Conservation (phyloP, 2,888 invertebrate genomes). For the Magallana nippona region DNA sequence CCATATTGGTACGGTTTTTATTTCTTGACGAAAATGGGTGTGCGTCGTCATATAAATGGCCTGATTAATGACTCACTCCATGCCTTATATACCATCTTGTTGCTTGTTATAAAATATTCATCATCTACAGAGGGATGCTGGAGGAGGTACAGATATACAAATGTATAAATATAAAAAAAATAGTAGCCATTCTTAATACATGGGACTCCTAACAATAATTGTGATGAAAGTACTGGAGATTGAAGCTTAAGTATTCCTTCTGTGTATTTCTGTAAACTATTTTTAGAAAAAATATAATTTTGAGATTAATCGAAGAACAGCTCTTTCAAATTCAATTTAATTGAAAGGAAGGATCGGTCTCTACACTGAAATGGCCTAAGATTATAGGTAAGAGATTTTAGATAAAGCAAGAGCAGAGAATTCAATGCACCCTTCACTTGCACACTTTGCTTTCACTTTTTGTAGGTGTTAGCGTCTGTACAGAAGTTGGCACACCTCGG, state of each 20-base stretch:
- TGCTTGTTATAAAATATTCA: conserved; percentile 19
- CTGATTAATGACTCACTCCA: neutral
- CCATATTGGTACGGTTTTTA: conserved; percentile 1
- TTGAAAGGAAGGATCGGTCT: neutral
- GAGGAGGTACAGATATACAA: neutral
- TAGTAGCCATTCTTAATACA: too few relatives aligned
- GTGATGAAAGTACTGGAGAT: too few relatives aligned
- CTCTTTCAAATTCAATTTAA: neutral
- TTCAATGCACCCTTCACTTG: neutral
- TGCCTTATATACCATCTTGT: neutral
- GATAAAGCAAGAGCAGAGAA: neutral
- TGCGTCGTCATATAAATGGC: neutral
- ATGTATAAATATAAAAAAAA: neutral
- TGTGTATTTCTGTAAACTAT: too few relatives aligned
- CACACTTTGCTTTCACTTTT: neutral
- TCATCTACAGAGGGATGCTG: conserved; percentile 3
- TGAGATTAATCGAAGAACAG: too few relatives aligned
- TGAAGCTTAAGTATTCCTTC: too few relatives aligned
- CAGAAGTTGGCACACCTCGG: conserved; percentile 29
- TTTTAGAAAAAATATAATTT: too few relatives aligned
- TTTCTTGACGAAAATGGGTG: neutral
- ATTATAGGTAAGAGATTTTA: neutral
- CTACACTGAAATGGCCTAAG: neutral
- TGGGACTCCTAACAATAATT: too few relatives aligned
- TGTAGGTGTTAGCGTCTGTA: conserved; percentile 26